A percentile compares a stretch with the other conserved stretches of the same genome.
Evolutionary conservation across 2,113 vertebrate species (phyloP).

Genomic region (Drymodes brunneopygia): DNA sequence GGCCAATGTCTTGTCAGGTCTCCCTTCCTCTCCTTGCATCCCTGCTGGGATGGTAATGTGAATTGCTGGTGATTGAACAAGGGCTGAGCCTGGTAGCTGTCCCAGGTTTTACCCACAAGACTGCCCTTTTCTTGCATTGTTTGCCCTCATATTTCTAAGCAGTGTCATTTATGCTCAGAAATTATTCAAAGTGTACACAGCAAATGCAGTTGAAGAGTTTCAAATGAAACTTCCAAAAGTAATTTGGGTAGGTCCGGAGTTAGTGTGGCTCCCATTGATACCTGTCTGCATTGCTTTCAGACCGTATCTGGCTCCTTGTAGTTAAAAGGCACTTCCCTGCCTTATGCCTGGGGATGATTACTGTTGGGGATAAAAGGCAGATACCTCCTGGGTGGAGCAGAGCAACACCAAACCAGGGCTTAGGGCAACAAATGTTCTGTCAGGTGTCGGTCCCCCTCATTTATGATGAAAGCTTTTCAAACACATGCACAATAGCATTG

Average conservation of each 20-base stretch:
- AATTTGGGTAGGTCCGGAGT: neutral
- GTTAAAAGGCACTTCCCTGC: neutral
- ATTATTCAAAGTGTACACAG: neutral
- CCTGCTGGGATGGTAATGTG: neutral
- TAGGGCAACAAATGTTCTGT: neutral
- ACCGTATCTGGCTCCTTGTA: neutral
- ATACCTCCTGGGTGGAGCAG: neutral
- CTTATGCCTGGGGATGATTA: neutral
- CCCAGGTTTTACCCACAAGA: neutral
- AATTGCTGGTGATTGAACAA: neutral
- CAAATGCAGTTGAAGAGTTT: neutral
- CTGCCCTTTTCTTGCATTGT: neutral
- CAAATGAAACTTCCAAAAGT: neutral
- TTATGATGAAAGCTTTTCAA: neutral
- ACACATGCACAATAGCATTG: neutral
- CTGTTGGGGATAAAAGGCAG: slow-evolving; percentile 9
- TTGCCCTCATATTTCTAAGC: neutral
- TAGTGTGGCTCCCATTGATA: neutral
- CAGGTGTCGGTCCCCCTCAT: neutral
- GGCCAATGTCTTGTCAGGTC: neutral
- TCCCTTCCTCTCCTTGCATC: neutral
- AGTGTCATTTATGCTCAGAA: neutral
- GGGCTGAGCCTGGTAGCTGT: neutral
- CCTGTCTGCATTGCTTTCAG: neutral
- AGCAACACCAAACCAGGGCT: slow-evolving; percentile 4